Evolutionary conservation across 2,888 invertebrate species (phyloP), one percentile per base, ranked within the genome.

Genomic region (Gastrophysa polygoni): DNA sequence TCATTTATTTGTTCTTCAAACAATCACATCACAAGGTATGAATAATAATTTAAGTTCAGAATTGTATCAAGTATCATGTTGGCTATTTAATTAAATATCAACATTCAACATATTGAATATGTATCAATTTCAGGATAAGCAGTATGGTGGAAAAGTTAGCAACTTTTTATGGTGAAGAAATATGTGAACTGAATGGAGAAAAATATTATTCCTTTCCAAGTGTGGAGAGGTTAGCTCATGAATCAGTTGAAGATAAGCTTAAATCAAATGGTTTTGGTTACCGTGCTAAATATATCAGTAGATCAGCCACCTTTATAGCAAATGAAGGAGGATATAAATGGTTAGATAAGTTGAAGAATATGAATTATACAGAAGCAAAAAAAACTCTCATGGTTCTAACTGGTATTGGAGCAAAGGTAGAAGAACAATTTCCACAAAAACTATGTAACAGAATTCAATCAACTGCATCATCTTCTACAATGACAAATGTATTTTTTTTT

Each of bases 1-100:
- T 91, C 95, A 8, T 98, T 98, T 79, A 96, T 98, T 73, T 98
- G 98, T 80, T 98, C 98, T 57, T 94, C 97, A 63, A 98, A 98
- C 80, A 99, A 99, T 82, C 91, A 98, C 78, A 97, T 98, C 71
- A 85, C 88, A 66, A 88, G 93, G 93, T 93, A 82, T 43, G 29
- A 17, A 18, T 48, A n/a, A 44, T 24, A 7, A 24, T 24, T 21
- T 52, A 51, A 65, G 63, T 50, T 71, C 28, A 93, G 97, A 72
- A 98, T 98, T n/a, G n/a, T n/a, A 38, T 38, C 14, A 38, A 14
- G n/a, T 38, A 14, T 38, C 8, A 38, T 38, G 16, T 7, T 38
- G 16, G 38, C 5, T 38, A 38, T n/a, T n/a, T n/a, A n/a, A n/a
- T n/a, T n/a, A n/a, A n/a, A n/a, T n/a, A n/a, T n/a, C n/a, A n/a